Evolutionary conservation across 2,888 invertebrate species (phyloP).

Genomic region (Eustalomyia histrio): DNA sequence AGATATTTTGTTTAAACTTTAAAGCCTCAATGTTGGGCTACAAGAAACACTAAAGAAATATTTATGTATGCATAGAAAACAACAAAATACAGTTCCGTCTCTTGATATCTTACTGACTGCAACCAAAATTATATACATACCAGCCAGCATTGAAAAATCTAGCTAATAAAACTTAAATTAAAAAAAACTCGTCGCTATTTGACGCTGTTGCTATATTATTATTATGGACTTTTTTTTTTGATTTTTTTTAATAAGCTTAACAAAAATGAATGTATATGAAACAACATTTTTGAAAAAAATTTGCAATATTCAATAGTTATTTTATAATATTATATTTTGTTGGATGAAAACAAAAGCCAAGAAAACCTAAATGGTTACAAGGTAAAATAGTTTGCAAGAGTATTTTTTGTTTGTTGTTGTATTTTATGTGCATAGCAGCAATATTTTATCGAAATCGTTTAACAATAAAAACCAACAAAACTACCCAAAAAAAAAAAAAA

Average conservation of each 20-base stretch:
- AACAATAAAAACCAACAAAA: background rate
- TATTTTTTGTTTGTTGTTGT: slow-evolving; percentile 17
- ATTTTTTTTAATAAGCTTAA: slow-evolving; percentile 53
- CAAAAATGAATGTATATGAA: slow-evolving; percentile 60
- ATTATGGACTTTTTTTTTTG: slow-evolving; percentile 7
- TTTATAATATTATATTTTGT: slow-evolving; percentile 36
- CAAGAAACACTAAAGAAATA: slow-evolving; percentile 38
- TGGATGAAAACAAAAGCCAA: slow-evolving; percentile 40
- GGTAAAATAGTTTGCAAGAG: slow-evolving; percentile 63
- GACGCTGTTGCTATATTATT: slow-evolving; percentile 4
- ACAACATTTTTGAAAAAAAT: slow-evolving; percentile 40
- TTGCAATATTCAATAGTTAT: slow-evolving; percentile 59
- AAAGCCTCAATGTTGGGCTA: slow-evolving; percentile 43
- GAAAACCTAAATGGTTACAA: slow-evolving; percentile 65
- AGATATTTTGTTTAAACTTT: slow-evolving; percentile 31
- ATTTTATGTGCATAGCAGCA: slow-evolving; percentile 2
- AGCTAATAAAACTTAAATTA: slow-evolving; percentile 42
- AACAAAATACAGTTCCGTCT: slow-evolving; percentile 58
- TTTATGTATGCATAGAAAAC: background rate
- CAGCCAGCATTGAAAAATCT: slow-evolving; percentile 52
- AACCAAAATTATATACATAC: slow-evolving; percentile 18
- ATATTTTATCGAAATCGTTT: slow-evolving; percentile 15
- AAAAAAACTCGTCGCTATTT: slow-evolving; percentile 22
- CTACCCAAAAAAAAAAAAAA: background rate
- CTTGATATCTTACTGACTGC: slow-evolving; percentile 21